phyloP scores from a whole-genome alignment of 2,888 invertebrate species.

The Cartodere bifasciata region DNA sequence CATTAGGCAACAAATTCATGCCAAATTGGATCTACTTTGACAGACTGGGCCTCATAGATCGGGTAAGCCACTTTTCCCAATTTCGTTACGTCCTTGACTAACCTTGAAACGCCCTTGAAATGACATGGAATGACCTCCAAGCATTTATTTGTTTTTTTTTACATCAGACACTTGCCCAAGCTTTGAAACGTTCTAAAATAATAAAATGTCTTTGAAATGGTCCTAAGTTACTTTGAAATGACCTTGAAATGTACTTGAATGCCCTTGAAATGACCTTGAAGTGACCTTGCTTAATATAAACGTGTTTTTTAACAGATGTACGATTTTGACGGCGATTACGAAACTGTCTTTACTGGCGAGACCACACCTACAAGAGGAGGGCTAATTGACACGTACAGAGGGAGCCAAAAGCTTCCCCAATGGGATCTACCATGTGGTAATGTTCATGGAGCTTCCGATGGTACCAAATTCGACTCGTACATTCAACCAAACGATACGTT shows the following conservation, averaged over 20 bases:
- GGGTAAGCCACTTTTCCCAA: constrained; percentile 44
- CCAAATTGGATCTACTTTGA: constrained; percentile 79
- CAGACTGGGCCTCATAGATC: constrained; percentile 76
- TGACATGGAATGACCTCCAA: too few species aligned
- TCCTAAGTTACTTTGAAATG: too few species aligned
- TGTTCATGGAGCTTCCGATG: constrained; percentile 68
- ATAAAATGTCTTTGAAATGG: too few species aligned
- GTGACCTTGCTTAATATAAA: too few species aligned
- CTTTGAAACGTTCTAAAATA: too few species aligned
- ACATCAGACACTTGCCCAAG: too few species aligned
- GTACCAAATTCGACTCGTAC: constrained; percentile 68
- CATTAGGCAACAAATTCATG: constrained; percentile 69
- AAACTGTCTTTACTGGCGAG: constrained; percentile 65
- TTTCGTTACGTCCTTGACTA: background rate
- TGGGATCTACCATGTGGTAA: constrained; percentile 70
- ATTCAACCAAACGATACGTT: constrained; percentile 55
- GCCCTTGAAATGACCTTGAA: too few species aligned
- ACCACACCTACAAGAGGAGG: constrained; percentile 49
- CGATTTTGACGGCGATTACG: constrained; percentile 66
- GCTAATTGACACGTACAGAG: constrained; percentile 64
- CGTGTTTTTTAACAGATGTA: constrained; percentile 54
- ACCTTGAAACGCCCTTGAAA: too few species aligned
- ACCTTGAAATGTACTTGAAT: too few species aligned
- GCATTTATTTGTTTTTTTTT: too few species aligned
- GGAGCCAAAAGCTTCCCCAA: constrained; percentile 57